These are phyloP conservation scores for Tarsius wallacei DNA, from an alignment of 2,797 vertebrate species.

Conservation along the genomic window DNA sequence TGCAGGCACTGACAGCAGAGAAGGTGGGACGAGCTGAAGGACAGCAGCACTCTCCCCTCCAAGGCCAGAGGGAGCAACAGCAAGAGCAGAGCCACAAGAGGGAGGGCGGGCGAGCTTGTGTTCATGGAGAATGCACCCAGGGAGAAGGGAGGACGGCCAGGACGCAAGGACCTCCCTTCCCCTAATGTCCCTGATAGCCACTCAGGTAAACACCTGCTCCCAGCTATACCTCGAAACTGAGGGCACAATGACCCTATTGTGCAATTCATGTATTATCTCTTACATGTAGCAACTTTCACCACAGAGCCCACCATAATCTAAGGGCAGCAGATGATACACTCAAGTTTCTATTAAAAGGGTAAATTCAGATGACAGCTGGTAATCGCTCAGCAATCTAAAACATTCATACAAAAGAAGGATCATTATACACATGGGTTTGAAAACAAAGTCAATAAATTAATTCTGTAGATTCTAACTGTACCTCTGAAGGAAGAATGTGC, in stretches of 20 bases:
- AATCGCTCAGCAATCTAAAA: background rate
- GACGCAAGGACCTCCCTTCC: too few relatives aligned
- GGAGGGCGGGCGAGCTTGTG: too few relatives aligned
- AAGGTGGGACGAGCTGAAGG: background rate
- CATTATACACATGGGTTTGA: background rate
- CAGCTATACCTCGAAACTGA: background rate
- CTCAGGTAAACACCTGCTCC: background rate
- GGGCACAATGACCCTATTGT: background rate
- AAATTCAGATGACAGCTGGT: background rate
- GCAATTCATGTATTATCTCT: background rate
- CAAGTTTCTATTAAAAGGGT: conserved; percentile 2
- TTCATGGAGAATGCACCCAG: too few relatives aligned
- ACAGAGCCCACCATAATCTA: background rate
- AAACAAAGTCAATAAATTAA: background rate
- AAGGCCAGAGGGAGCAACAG: background rate
- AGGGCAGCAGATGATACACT: background rate
- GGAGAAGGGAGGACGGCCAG: background rate
- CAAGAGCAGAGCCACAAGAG: background rate
- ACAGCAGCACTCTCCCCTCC: background rate
- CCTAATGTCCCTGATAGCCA: background rate
- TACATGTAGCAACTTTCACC: background rate
- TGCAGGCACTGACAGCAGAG: background rate
- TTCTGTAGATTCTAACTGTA: background rate
- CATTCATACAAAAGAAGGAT: background rate
- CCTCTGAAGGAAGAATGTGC: background rate